phyloP scores from a whole-genome alignment of 2,113 vertebrate species.

The Protobothrops flavoviridis region DNA sequence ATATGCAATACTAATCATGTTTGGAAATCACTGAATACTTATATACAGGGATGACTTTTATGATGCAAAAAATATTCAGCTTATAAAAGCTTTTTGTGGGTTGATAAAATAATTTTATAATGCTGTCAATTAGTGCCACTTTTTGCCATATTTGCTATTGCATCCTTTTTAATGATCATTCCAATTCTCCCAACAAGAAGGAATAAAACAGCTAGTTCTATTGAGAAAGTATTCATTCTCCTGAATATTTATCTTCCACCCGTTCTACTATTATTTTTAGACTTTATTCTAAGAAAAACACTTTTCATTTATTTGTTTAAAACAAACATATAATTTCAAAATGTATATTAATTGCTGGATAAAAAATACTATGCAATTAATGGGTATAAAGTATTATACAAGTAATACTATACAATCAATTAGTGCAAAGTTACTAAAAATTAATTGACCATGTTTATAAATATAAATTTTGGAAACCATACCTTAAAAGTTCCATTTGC shows the following conservation, averaged over 20 bases:
- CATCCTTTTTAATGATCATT: conserved; percentile 60
- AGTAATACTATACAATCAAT: not conserved
- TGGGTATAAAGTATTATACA: not conserved
- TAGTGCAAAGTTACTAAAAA: not conserved
- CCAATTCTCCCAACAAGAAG: conserved; percentile 58
- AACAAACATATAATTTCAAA: not conserved
- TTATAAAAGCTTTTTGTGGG: conserved; percentile 67
- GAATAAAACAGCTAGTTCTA: conserved; percentile 32
- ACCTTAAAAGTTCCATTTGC: not conserved
- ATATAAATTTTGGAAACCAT: not conserved
- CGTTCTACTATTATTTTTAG: conserved; percentile 57
- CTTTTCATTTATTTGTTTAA: not conserved
- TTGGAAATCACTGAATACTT: conserved; percentile 63
- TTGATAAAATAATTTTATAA: conserved; percentile 65
- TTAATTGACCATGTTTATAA: not conserved
- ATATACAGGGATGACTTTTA: conserved; percentile 68
- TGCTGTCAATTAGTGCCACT: conserved; percentile 62
- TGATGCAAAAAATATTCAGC: conserved; percentile 63
- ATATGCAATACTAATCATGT: conserved; percentile 55
- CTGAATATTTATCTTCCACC: conserved; percentile 42
- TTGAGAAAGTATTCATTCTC: conserved; percentile 41
- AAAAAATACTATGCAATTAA: not conserved
- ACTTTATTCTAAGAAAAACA: not conserved
- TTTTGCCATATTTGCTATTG: conserved; percentile 67
- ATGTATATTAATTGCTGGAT: not conserved